Conservation (phyloP, 1,140 invertebrate species). For the Aphelenchoides avenae region DNA sequence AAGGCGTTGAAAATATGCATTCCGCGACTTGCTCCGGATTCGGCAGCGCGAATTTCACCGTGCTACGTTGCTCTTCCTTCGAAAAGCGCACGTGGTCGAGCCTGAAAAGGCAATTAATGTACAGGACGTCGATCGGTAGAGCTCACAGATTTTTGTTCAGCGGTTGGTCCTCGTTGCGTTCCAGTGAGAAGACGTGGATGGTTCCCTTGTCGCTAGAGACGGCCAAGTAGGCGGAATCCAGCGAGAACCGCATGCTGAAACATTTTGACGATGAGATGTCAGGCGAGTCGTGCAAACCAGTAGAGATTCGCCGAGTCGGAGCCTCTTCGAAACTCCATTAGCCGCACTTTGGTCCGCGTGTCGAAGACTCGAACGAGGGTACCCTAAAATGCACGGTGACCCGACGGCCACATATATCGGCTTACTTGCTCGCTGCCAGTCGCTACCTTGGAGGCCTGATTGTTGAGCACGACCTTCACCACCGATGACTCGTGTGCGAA, state of each 20-base stretch:
- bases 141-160: slow-evolving; percentile 13
- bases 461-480: slow-evolving; percentile 20
- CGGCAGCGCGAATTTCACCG: slow-evolving; percentile 15
- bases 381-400: slow-evolving; percentile 6
- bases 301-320: slow-evolving; percentile 7
- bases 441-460: slow-evolving; percentile 21
- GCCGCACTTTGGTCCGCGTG: slow-evolving; percentile 12
- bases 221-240: slow-evolving; percentile 8
- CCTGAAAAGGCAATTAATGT: slow-evolving; percentile 10
- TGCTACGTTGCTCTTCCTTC: slow-evolving; percentile 13
- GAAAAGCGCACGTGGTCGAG: slow-evolving; percentile 11
- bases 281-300: slow-evolving; percentile 5
- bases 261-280: neutral
- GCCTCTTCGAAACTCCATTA: slow-evolving; percentile 11
- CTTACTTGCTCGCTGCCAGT: slow-evolving; percentile 19
- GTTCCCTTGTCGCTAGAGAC: slow-evolving; percentile 18
- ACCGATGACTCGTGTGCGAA: slow-evolving; percentile 15
- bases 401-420: neutral
- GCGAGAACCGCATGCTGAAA: slow-evolving; percentile 15
- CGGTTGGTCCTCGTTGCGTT: slow-evolving; percentile 7
- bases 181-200: slow-evolving; percentile 14
- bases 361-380: slow-evolving; percentile 16
- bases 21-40: slow-evolving; percentile 19
- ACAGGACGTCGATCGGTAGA: neutral
- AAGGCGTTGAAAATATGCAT: slow-evolving; percentile 13